phyloP scores from a whole-genome alignment of 64 coral and sea anemone species.

The Montipora capricornis region DNA sequence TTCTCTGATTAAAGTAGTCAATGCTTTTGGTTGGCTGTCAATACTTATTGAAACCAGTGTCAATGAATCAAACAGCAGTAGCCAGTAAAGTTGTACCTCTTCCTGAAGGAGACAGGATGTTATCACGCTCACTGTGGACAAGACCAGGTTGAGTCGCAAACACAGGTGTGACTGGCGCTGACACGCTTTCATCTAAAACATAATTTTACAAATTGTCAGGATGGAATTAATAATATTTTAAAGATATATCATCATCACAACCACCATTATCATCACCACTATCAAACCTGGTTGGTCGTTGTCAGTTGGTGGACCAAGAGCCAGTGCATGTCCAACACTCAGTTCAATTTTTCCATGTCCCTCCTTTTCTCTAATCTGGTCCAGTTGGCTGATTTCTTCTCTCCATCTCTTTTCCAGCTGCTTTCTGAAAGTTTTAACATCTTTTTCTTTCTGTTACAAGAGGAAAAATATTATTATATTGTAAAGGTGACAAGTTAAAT shows the following conservation, averaged over 20 bases:
- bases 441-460: conserved; percentile 85
- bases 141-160: conserved; percentile 89
- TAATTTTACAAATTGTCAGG: no score
- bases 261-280: neutral
- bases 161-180: conserved; percentile 69
- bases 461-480: neutral
- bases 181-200: conserved; percentile 46
- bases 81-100: neutral
- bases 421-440: conserved; percentile 84
- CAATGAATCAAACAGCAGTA: no score
- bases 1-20: no score
- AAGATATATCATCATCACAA: neutral
- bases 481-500: no score
- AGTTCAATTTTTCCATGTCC: conserved; percentile 84
- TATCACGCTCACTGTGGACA: conserved; percentile 9
- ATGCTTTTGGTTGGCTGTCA: no score
- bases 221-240: no score
- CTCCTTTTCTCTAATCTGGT: conserved; percentile 61
- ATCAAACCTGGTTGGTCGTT: conserved; percentile 34
- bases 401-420: conserved; percentile 92
- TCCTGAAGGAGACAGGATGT: conserved; percentile 27
- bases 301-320: conserved; percentile 73
- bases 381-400: conserved; percentile 83
- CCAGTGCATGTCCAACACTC: conserved; percentile 70
- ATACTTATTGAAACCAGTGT: no score